phyloP scores from a whole-genome alignment of 2,797 vertebrate genomes.

The Anolis apletophallus region DNA sequence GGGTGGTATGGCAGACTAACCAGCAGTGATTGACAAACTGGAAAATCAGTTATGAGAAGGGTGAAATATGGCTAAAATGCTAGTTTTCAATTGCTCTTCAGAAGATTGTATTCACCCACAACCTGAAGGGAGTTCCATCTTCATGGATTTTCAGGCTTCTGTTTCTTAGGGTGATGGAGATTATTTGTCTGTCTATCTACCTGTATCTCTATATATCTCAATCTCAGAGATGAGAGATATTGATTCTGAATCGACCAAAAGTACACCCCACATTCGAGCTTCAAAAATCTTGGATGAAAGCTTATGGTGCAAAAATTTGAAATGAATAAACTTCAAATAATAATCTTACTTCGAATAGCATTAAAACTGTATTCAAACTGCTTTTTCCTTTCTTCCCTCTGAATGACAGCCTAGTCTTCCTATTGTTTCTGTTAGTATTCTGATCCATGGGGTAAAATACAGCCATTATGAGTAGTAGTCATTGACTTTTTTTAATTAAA shows the following conservation, averaged over 20 bases:
- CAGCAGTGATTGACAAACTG: not conserved
- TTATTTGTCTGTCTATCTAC: too few relatives aligned
- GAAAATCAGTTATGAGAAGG: constrained; percentile 13
- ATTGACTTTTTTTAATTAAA: not conserved
- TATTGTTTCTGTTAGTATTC: not conserved
- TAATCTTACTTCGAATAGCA: not conserved
- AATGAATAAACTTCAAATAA: constrained; percentile 10
- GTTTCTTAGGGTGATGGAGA: not conserved
- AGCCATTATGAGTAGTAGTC: not conserved
- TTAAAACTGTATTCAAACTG: not conserved
- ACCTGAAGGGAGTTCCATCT: not conserved
- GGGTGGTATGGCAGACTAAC: constrained; percentile 12
- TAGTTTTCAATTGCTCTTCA: not conserved
- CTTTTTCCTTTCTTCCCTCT: not conserved
- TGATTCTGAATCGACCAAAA: not conserved
- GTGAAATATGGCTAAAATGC: not conserved
- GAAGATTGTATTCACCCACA: constrained; percentile 11
- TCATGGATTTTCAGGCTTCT: constrained; percentile 5
- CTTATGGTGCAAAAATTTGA: not conserved
- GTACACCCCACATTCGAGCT: not conserved
- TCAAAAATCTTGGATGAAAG: constrained; percentile 18
- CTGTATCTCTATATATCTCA: too few relatives aligned
- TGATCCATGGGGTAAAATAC: not conserved
- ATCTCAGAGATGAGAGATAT: not conserved
- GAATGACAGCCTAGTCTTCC: too few relatives aligned